These are phyloP conservation scores for Meandrina meandrites DNA, from an alignment of 92 coral and sea anemone genomes.

Conservation along the genomic window DNA sequence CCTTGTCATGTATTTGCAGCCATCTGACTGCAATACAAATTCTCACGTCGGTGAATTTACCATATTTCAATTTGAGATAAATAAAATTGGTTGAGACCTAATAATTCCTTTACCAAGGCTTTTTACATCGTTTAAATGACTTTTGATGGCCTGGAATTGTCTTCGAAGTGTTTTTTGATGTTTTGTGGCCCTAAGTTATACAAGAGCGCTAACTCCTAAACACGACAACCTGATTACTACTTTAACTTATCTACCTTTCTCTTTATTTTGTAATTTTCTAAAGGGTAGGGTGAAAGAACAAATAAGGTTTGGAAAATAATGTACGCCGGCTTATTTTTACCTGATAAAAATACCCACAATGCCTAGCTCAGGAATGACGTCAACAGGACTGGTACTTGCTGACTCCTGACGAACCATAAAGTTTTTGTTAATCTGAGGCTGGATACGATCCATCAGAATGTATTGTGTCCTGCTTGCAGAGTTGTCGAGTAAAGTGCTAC, in stretches of 20 bases:
- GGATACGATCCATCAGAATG: slow-evolving; percentile 90
- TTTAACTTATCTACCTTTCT: not conserved
- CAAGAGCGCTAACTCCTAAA: not conserved
- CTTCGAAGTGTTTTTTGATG: too few relatives aligned
- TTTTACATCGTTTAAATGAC: too few relatives aligned
- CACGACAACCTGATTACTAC: not conserved
- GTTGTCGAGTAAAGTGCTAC: slow-evolving; percentile 59
- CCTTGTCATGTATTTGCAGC: too few relatives aligned
- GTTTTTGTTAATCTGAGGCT: slow-evolving; percentile 72
- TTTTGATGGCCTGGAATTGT: too few relatives aligned
- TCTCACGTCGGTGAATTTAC: too few relatives aligned
- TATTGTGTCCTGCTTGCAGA: slow-evolving; percentile 76
- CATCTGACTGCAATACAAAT: too few relatives aligned
- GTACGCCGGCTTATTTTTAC: slow-evolving; percentile 26
- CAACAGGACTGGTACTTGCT: slow-evolving; percentile 36
- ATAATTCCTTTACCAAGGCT: too few relatives aligned
- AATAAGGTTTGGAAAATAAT: not conserved
- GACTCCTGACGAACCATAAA: slow-evolving; percentile 82
- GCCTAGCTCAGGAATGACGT: slow-evolving; percentile 90
- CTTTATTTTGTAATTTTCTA: too few relatives aligned
- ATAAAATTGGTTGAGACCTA: too few relatives aligned
- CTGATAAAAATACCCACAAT: slow-evolving; percentile 88
- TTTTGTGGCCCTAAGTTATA: too few relatives aligned
- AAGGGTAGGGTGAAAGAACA: not conserved
- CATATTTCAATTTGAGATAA: too few relatives aligned